These are phyloP conservation scores for Gastrophysa polygoni DNA, from an alignment of 2,888 invertebrate species.

Conservation along the genomic window DNA sequence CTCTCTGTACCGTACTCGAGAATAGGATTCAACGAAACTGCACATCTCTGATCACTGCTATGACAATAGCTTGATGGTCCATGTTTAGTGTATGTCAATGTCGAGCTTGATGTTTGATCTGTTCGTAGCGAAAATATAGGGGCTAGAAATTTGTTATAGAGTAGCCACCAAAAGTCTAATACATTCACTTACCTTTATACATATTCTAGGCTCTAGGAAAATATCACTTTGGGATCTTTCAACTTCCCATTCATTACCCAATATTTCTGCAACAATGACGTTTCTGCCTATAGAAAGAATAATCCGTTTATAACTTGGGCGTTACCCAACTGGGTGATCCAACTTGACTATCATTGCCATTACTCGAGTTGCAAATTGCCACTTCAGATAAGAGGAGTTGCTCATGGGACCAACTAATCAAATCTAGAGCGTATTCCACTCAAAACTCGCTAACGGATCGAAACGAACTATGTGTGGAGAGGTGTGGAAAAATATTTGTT, in stretches of 20 bases:
- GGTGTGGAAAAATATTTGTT: too few relatives aligned
- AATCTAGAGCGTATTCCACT: not conserved
- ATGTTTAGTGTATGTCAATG: slow-evolving; percentile 41
- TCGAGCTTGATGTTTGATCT: slow-evolving; percentile 47
- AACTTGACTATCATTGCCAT: not conserved
- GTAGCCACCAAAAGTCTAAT: too few relatives aligned
- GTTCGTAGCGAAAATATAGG: slow-evolving; percentile 21
- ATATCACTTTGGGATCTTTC: too few relatives aligned
- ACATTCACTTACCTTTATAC: not conserved
- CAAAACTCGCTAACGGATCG: not conserved
- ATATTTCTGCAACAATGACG: too few relatives aligned
- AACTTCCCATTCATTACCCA: too few relatives aligned
- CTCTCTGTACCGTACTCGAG: not conserved
- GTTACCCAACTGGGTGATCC: not conserved
- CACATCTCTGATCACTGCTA: slow-evolving; percentile 48
- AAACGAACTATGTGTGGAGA: not conserved
- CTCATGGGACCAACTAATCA: not conserved
- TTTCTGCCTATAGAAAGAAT: too few relatives aligned
- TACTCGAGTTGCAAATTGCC: not conserved
- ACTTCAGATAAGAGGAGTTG: not conserved
- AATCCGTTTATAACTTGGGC: not conserved
- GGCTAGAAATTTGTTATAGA: not conserved
- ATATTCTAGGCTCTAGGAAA: not conserved
- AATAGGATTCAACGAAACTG: not conserved
- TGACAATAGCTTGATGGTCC: slow-evolving; percentile 39